These are phyloP conservation scores for Lumbricus terrestris DNA, from an alignment of 2,888 invertebrate species.

Conservation along the genomic window DNA sequence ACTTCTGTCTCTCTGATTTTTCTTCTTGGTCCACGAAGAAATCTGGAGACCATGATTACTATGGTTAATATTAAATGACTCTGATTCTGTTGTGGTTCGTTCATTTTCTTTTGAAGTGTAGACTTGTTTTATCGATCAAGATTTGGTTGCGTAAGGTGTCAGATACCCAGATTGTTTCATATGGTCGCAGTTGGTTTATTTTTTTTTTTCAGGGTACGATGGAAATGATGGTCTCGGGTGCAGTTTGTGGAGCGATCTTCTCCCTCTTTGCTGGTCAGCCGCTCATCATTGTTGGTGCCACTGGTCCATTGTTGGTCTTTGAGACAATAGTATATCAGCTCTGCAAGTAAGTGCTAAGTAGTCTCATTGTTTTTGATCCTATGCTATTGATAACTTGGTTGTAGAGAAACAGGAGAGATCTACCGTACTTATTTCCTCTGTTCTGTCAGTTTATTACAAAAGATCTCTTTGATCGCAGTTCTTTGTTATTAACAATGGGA, in stretches of 20 bases:
- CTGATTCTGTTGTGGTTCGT: neutral
- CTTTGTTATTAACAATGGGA: too few species aligned
- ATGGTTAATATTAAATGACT: neutral
- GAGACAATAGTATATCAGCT: constrained; percentile 58
- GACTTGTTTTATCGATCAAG: neutral
- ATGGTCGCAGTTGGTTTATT: neutral
- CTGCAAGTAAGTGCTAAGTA: constrained; percentile 44
- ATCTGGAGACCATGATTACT: neutral
- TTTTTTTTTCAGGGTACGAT: constrained; percentile 61
- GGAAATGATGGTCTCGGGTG: constrained; percentile 63
- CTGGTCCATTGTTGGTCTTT: constrained; percentile 62
- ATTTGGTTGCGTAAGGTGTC: neutral
- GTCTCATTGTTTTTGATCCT: neutral
- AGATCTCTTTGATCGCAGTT: neutral
- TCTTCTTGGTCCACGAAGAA: neutral
- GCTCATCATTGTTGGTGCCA: constrained; percentile 60
- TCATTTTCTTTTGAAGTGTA: neutral
- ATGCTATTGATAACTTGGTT: neutral
- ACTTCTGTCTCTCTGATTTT: neutral
- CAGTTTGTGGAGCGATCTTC: constrained; percentile 58
- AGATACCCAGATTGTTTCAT: neutral
- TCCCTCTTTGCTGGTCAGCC: constrained; percentile 61
- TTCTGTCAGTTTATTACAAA: neutral
- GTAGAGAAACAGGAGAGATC: neutral
- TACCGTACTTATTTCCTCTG: too few species aligned